Evolutionary conservation across 2,797 vertebrate species (phyloP).

Genomic region (Bufotes viridis): DNA sequence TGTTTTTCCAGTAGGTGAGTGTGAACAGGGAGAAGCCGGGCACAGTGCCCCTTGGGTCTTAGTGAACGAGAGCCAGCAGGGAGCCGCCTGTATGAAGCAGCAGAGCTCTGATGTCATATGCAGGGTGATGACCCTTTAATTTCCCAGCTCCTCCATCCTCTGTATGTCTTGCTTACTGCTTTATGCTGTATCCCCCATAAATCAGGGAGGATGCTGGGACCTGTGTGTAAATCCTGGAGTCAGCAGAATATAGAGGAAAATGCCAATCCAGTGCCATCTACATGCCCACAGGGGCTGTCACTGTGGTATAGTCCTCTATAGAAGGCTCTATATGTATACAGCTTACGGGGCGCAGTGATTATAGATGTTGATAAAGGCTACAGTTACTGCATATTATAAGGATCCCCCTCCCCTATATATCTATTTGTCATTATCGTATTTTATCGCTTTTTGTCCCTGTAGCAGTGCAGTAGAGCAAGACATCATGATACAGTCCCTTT

Average conservation of each 20-base stretch:
- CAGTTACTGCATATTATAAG: neutral
- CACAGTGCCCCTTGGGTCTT: neutral
- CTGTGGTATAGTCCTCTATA: neutral
- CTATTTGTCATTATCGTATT: no score
- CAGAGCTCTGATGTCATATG: neutral
- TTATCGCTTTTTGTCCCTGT: no score
- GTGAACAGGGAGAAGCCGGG: neutral
- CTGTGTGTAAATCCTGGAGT: neutral
- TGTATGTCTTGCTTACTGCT: neutral
- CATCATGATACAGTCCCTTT: no score
- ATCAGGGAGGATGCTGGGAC: neutral
- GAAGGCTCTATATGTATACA: neutral
- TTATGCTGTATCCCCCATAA: neutral
- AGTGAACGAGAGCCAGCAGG: neutral
- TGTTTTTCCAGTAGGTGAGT: slow-evolving; percentile 29
- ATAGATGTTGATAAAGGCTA: neutral
- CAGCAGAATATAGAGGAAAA: neutral
- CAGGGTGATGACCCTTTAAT: neutral
- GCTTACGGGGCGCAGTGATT: neutral
- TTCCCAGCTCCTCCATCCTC: neutral
- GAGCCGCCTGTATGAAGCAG: slow-evolving; percentile 25
- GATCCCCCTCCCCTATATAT: no score
- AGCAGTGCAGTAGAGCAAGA: no score
- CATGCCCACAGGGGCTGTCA: neutral
- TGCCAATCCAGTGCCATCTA: neutral